Evolutionary conservation across 1,140 invertebrate species (phyloP).

Genomic region (Hyposmocoma kahamanoa): DNA sequence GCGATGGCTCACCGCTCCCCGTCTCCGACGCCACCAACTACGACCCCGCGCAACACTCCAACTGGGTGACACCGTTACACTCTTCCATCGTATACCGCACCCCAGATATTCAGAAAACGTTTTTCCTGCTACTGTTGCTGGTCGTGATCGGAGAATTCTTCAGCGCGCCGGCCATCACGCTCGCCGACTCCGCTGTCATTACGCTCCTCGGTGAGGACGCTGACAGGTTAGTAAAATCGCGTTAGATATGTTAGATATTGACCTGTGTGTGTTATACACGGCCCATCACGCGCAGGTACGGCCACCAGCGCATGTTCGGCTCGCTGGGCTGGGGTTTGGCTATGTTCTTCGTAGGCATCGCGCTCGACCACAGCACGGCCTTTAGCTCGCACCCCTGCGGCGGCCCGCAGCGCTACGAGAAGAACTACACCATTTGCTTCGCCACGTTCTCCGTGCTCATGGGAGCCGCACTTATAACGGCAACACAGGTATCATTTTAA

Average conservation of each 20-base stretch:
- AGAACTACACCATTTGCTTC: conserved; percentile 99
- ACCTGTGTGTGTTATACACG: neutral
- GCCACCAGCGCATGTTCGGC: conserved; percentile 98
- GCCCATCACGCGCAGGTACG: conserved; percentile 83
- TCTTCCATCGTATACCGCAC: conserved; percentile 92
- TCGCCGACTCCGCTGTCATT: conserved; percentile 96
- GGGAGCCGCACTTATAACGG: conserved; percentile 94
- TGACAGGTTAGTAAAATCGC: conserved; percentile 75
- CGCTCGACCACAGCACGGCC: conserved; percentile 95
- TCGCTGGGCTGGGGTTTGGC: conserved; percentile 97
- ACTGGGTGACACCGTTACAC: conserved; percentile 93
- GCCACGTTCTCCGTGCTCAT: conserved; percentile 98
- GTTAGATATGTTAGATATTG: no score
- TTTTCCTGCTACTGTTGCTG: conserved; percentile 93
- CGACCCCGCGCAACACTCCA: conserved; percentile 80
- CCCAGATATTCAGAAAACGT: conserved; percentile 95
- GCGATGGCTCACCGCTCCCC: conserved; percentile 80
- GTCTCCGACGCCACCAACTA: conserved; percentile 90
- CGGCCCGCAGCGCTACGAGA: conserved; percentile 88
- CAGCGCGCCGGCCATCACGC: conserved; percentile 95
- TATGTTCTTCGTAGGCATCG: conserved; percentile 99
- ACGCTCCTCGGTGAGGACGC: conserved; percentile 93
- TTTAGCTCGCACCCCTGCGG: conserved; percentile 94
- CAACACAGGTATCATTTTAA: conserved; percentile 88
- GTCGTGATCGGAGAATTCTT: conserved; percentile 98